Evolutionary conservation across 2,113 vertebrate species (phyloP).

Genomic region (Anser brachyrhynchus): DNA sequence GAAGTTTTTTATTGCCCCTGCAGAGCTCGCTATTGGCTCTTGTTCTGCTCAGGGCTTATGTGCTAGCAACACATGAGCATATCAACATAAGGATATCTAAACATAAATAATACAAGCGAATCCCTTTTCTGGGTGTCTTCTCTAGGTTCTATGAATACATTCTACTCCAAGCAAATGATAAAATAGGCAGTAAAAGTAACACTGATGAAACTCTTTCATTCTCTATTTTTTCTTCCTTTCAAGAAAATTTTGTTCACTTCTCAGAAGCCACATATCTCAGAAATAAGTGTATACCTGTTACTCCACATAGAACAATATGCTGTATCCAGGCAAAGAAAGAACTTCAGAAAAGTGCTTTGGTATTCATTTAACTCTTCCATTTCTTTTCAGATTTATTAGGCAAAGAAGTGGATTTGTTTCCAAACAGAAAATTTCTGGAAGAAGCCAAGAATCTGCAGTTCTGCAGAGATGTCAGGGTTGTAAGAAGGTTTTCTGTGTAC

Average conservation of each 20-base stretch:
- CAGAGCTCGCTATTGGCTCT: not conserved
- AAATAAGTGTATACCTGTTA: not conserved
- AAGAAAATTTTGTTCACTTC: not conserved
- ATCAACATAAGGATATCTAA: not conserved
- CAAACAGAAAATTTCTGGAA: not conserved
- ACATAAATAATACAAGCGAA: not conserved
- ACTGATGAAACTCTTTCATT: not conserved
- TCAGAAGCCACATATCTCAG: not conserved
- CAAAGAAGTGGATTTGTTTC: not conserved
- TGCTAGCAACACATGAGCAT: not conserved
- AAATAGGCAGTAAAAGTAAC: not conserved
- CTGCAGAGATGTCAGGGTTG: not conserved
- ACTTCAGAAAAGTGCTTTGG: not conserved
- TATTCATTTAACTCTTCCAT: not conserved
- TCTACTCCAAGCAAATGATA: not conserved
- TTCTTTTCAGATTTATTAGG: not conserved
- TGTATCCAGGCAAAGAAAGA: not conserved
- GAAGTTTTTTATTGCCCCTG: slow-evolving; percentile 3
- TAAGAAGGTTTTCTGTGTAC: not conserved
- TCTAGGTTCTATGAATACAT: not conserved
- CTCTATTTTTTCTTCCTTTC: not conserved
- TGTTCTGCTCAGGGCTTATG: not conserved
- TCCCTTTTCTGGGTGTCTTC: rapidly evolving
- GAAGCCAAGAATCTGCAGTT: not conserved
- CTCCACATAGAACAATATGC: not conserved